Conservation (phyloP, 2,888 invertebrate genomes). For the Matsumyia berberina region DNA sequence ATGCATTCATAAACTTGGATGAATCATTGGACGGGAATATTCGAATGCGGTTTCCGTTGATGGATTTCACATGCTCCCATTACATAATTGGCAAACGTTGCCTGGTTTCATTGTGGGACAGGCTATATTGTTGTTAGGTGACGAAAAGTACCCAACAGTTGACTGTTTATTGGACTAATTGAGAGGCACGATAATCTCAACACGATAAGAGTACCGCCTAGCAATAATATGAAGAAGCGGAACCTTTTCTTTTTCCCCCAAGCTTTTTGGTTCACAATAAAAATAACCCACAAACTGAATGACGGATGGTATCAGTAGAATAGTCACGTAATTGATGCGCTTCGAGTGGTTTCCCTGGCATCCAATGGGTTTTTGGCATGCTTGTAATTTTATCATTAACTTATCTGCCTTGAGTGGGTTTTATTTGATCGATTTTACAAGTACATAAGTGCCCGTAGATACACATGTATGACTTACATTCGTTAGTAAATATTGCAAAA, state of each 20-base stretch:
- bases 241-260: not conserved
- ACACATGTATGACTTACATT: not conserved
- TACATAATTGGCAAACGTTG: constrained; percentile 12
- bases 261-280: not conserved
- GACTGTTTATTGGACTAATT: constrained; percentile 26
- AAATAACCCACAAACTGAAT: constrained; percentile 2
- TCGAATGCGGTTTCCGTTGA: constrained; percentile 1
- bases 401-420: constrained; percentile 2
- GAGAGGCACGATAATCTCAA: not conserved
- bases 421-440: not conserved
- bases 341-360: constrained; percentile 2
- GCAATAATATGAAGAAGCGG: not conserved
- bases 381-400: not conserved
- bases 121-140: constrained; percentile 27
- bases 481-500: not conserved
- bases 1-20: constrained; percentile 15
- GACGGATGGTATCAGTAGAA: not conserved
- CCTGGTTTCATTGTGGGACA: not conserved
- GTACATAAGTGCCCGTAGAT: not conserved
- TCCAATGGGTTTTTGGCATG: not conserved
- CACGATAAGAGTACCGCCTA: constrained; percentile 1
- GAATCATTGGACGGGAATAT: constrained; percentile 36
- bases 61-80: not conserved
- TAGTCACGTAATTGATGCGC: constrained; percentile 4
- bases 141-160: not conserved